Base-by-base conservation (phyloP, 2,113 vertebrate species). In the Stigmatopora argus region DNA sequence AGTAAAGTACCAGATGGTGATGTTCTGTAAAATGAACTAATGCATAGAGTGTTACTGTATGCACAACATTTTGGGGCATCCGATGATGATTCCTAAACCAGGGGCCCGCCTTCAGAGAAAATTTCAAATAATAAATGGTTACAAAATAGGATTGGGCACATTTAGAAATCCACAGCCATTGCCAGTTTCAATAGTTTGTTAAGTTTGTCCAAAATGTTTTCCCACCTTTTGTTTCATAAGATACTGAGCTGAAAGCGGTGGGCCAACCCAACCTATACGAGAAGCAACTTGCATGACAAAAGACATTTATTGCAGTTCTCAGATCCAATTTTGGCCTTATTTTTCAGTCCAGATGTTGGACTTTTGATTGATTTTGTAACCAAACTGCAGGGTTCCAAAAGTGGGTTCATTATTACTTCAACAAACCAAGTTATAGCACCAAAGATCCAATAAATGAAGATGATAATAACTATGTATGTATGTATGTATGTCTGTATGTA, bases 1-100 rank as follows among this genome's bases (percentile, higher is more conserved):
- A 19, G 49, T n/a, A 21, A 52, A 19, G n/a, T 52, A 52, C 49
- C 49, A 52, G 49, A 52, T 52, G 49, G 49, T 52, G 49, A 52
- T 52, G 49, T 52, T 19, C 49, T 52, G 49, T 52, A 52, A n/a
- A 52, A 21, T 52, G 2, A 52, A 52, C 49, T 52, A 52, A 52
- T 52, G 18, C 6, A 7, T 49, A 49, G 15, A 49, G 45, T 49
- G 18, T 46, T 46, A 46, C 45, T 46, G 45, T 46, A 46, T 15
- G 47, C 5, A 18, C 17, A n/a, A 18, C 15, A 49, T 18, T 6
- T 49, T 49, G 15, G 18, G 47, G 18, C 15, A 49, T 49, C 1
- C 3, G 13, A 14, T 46, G 45, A 15, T 46, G 45, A 13, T 46
- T 46, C 45, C 45, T 13, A 46, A 14, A 46, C 45, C 12, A 4